phyloP scores from a whole-genome alignment of 2,888 invertebrate species.

The Pristionchus entomophagus region DNA sequence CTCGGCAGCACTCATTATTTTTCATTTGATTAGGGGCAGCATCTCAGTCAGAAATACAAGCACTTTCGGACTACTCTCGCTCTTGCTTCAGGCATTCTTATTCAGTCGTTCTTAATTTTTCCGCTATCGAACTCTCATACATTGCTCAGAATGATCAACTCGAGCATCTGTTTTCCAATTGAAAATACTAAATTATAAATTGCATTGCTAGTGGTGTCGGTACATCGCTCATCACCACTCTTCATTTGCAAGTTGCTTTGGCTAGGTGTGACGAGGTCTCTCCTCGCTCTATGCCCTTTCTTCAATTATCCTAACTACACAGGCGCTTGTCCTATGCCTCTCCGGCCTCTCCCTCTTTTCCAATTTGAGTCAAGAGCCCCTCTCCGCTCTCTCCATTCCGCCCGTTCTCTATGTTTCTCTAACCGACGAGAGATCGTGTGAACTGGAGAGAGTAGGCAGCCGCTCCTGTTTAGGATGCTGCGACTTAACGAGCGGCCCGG shows the following conservation, averaged over 20 bases:
- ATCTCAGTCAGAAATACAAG: neutral
- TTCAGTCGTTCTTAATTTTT: no score
- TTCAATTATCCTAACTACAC: conserved; percentile 9
- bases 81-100: neutral
- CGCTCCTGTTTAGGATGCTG: neutral
- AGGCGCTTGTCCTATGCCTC: neutral
- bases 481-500: conserved; percentile 25
- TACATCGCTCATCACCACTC: no score
- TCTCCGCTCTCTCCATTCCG: neutral
- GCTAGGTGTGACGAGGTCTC: neutral
- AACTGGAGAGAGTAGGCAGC: neutral
- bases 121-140: no score
- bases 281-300: neutral
- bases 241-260: no score
- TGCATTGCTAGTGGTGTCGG: no score
- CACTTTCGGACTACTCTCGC: neutral
- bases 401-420: neutral
- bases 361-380: neutral
- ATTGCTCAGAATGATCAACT: no score
- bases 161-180: no score
- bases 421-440: neutral
- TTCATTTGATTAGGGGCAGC: conserved; percentile 27
- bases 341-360: neutral
- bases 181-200: no score
- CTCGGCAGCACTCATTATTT: conserved; percentile 22